These are phyloP conservation scores for Falco biarmicus DNA, from an alignment of 2,797 vertebrate species.

Conservation along the genomic window DNA sequence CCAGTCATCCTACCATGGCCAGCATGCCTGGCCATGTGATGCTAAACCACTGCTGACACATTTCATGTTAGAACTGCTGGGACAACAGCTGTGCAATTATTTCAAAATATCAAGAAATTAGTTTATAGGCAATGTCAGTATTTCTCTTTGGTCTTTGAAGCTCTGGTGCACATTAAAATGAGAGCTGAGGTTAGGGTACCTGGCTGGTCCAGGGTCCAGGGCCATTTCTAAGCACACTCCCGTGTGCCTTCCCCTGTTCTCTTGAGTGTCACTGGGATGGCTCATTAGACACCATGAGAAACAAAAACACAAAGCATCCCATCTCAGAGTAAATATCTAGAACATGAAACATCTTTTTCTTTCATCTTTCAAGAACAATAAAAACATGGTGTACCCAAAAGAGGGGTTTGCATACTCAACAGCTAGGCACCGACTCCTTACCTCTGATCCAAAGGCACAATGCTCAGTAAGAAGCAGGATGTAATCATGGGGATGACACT, in stretches of 20 bases:
- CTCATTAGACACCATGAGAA: background rate
- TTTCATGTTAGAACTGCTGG: background rate
- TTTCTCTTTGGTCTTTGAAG: background rate
- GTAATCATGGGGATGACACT: accelerated
- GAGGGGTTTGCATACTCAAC: background rate
- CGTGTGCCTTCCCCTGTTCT: accelerated
- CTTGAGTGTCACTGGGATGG: background rate
- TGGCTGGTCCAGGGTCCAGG: background rate
- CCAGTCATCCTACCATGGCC: background rate
- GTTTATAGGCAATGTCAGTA: background rate
- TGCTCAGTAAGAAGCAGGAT: background rate
- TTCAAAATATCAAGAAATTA: background rate
- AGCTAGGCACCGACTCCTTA: background rate
- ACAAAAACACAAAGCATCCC: background rate
- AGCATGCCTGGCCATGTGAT: accelerated
- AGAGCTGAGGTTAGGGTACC: background rate
- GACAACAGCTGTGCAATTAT: background rate
- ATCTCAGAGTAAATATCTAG: background rate
- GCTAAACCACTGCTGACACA: accelerated
- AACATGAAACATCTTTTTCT: background rate
- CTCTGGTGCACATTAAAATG: background rate
- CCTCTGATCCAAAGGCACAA: background rate
- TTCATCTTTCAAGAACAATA: background rate
- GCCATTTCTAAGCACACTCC: background rate
- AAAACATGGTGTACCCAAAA: accelerated